Conservation (phyloP, 2,113 vertebrate species). For the Myxocyprinus asiaticus region DNA sequence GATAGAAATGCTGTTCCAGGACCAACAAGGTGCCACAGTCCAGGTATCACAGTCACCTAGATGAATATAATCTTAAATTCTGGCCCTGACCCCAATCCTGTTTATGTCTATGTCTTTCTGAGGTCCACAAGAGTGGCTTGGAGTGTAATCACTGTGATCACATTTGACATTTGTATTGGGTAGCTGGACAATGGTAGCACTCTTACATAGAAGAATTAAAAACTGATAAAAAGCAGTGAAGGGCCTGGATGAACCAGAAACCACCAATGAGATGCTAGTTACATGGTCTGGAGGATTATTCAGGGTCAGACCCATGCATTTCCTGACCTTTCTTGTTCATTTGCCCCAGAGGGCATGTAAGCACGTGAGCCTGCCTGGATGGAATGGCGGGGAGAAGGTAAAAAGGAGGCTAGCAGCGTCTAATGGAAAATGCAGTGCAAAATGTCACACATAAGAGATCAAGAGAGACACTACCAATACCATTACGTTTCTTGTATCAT, state of each 20-base stretch:
- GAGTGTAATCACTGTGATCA: too few relatives aligned
- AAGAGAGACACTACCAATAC: too few relatives aligned
- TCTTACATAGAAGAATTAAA: not conserved
- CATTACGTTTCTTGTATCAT: too few relatives aligned
- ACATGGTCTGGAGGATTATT: constrained; percentile 3
- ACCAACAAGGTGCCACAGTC: too few relatives aligned
- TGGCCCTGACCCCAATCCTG: too few relatives aligned
- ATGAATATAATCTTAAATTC: too few relatives aligned
- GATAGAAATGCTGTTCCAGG: too few relatives aligned
- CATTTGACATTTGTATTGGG: not conserved
- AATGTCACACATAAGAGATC: too few relatives aligned
- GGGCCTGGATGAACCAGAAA: not conserved
- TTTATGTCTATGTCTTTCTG: too few relatives aligned
- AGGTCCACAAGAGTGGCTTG: too few relatives aligned
- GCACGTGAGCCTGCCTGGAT: not conserved
- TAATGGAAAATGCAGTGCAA: too few relatives aligned
- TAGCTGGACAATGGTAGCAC: not conserved
- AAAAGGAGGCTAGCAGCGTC: not conserved
- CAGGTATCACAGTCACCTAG: too few relatives aligned
- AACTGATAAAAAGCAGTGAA: not conserved
- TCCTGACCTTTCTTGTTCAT: constrained; percentile 15
- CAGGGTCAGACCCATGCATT: not conserved
- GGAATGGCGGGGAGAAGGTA: not conserved
- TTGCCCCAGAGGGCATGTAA: constrained; percentile 12
- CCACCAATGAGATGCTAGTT: not conserved